These are phyloP conservation scores for Caenorhabditis sulstoni DNA, from an alignment of 2,888 invertebrate genomes.

Conservation along the genomic window DNA sequence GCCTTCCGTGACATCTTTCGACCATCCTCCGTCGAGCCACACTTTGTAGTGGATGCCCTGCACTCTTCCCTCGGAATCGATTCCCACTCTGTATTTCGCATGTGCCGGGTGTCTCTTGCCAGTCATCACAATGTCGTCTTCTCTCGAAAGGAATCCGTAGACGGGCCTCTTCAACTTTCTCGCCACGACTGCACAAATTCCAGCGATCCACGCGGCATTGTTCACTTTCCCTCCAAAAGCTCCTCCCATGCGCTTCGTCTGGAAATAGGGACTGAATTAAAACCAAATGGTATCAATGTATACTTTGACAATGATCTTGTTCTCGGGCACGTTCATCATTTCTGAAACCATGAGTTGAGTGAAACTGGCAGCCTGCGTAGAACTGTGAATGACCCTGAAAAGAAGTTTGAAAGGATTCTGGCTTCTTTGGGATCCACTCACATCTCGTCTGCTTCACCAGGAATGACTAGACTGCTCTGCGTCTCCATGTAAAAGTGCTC, in stretches of 20 bases:
- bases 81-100: slow-evolving; percentile 85
- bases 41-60: slow-evolving; percentile 86
- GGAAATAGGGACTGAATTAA: neutral
- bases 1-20: slow-evolving; percentile 86
- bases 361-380: slow-evolving; percentile 85
- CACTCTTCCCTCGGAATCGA: slow-evolving; percentile 86
- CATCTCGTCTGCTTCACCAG: slow-evolving; percentile 86
- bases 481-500: slow-evolving; percentile 82
- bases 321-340: slow-evolving; percentile 60
- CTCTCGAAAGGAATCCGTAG: slow-evolving; percentile 90
- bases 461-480: slow-evolving; percentile 81
- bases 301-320: slow-evolving; percentile 72
- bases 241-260: slow-evolving; percentile 74
- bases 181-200: slow-evolving; percentile 56
- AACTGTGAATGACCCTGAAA: slow-evolving; percentile 87
- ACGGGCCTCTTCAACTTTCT: slow-evolving; percentile 84
- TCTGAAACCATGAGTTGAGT: slow-evolving; percentile 64
- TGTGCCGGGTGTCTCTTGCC: slow-evolving; percentile 92
- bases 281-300: neutral
- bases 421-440: slow-evolving; percentile 10
- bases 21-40: slow-evolving; percentile 90
- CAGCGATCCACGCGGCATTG: slow-evolving; percentile 55
- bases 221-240: slow-evolving; percentile 74
- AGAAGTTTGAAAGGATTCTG: neutral
- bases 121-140: slow-evolving; percentile 92